phyloP scores from a whole-genome alignment of 2,888 invertebrate species.

The Mimumesa dahlbomi region DNA sequence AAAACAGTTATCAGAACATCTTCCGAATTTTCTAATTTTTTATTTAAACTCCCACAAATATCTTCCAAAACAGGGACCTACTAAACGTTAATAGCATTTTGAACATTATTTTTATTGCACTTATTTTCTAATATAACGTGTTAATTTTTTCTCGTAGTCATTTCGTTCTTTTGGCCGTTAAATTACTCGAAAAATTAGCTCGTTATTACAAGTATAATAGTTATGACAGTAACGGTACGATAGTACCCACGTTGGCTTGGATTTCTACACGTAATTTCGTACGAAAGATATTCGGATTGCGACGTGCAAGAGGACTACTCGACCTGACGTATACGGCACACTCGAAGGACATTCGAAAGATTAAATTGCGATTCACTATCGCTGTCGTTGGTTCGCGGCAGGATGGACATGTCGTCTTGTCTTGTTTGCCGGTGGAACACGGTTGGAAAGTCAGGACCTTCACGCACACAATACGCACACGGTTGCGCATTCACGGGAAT shows the following conservation, averaged over 20 bases:
- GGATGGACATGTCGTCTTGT: constrained; percentile 41
- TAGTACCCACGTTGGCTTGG: neutral
- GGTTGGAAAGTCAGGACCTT: constrained; percentile 41
- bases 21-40: too few species aligned
- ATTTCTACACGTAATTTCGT: neutral
- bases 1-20: too few species aligned
- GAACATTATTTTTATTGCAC: too few species aligned
- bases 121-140: too few species aligned
- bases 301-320: constrained; percentile 1
- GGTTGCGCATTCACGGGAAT: constrained; percentile 26
- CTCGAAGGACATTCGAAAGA: constrained; percentile 33
- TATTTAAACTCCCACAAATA: too few species aligned
- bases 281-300: neutral
- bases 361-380: constrained; percentile 41
- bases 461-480: constrained; percentile 17
- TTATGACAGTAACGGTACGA: too few species aligned
- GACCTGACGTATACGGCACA: neutral
- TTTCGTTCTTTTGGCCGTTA: too few species aligned
- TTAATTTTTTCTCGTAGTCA: too few species aligned
- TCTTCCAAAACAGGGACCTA: too few species aligned
- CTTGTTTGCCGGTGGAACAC: constrained; percentile 12
- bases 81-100: too few species aligned
- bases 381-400: constrained; percentile 22
- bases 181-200: too few species aligned
- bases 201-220: too few species aligned